A percentile compares a stretch with the other conserved stretches of the same genome.
These are phyloP conservation scores for Mesocricetus auratus DNA, from an alignment of 2,113 vertebrate genomes.

Conservation along the genomic window DNA sequence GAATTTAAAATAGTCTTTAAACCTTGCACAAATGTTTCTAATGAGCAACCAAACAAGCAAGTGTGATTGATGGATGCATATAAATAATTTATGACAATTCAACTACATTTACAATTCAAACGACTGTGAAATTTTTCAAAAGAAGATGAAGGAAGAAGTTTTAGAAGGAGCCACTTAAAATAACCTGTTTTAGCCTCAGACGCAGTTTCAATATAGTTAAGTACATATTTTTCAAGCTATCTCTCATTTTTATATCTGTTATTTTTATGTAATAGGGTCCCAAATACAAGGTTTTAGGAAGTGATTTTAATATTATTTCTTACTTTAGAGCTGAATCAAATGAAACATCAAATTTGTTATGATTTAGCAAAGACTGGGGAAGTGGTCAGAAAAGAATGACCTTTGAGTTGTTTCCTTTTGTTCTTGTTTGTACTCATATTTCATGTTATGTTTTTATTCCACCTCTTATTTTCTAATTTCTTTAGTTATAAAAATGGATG, in stretches of 20 bases:
- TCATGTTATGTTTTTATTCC: neutral
- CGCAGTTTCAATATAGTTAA: neutral
- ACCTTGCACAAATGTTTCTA: neutral
- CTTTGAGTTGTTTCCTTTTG: neutral
- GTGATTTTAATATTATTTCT: neutral
- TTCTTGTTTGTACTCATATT: neutral
- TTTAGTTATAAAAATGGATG: neutral
- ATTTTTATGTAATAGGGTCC: neutral
- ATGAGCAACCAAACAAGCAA: neutral
- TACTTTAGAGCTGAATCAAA: neutral
- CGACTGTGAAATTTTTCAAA: neutral
- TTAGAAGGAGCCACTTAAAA: neutral
- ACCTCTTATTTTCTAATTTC: neutral
- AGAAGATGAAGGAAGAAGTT: neutral
- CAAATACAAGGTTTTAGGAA: neutral
- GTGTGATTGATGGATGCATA: neutral
- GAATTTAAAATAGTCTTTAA: conserved; percentile 13
- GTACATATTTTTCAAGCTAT: neutral
- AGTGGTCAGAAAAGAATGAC: neutral
- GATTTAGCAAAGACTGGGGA: neutral
- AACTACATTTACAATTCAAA: conserved; percentile 1
- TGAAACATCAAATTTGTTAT: neutral
- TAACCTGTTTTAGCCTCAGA: neutral
- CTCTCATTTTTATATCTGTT: neutral
- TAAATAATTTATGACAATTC: conserved; percentile 44